Percentiles rank a stretch among this genome's conserved stretches.
phyloP scores from a whole-genome alignment of 2,113 vertebrate genomes.

The Anarrhichthys ocellatus region DNA sequence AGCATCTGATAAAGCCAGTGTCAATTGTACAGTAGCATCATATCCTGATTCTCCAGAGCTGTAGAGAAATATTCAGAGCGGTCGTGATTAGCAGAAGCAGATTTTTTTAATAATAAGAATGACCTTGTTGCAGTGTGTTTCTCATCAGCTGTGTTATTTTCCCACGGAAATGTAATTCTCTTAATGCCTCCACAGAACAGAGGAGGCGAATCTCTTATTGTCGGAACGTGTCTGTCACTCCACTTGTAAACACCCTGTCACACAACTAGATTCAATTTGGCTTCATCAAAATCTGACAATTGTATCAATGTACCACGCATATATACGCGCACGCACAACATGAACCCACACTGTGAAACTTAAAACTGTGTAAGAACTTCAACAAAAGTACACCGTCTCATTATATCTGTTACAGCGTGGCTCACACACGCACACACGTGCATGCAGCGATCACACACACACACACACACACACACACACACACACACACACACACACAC shows the following conservation, averaged over 20 bases:
- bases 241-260: background rate
- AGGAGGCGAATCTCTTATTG: background rate
- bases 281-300: background rate
- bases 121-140: background rate
- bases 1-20: background rate
- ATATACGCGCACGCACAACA: background rate
- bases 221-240: background rate
- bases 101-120: background rate
- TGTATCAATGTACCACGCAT: background rate
- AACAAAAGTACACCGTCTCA: background rate
- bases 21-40: background rate
- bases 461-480: background rate
- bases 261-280: background rate
- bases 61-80: slow-evolving; percentile 13
- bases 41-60: background rate
- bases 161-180: background rate
- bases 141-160: background rate
- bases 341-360: background rate
- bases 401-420: slow-evolving; percentile 1
- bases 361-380: background rate
- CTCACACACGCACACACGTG: background rate
- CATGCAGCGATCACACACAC: background rate
- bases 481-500: background rate
- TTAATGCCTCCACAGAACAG: background rate
- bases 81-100: background rate